Evolutionary conservation across 2,888 invertebrate genomes (phyloP).

Genomic region (Tethea ocularis): DNA sequence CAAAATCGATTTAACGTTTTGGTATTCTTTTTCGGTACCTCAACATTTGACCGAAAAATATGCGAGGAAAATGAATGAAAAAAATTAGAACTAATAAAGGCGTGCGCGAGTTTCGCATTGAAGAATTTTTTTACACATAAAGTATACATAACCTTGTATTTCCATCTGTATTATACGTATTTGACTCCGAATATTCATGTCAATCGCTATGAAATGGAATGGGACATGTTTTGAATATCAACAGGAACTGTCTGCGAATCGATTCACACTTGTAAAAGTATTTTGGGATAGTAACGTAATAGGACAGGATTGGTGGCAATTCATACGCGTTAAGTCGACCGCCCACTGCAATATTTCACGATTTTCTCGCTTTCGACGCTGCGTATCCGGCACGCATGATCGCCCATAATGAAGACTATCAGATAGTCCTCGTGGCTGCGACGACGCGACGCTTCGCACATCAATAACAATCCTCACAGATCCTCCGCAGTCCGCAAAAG

Average conservation of each 20-base stretch:
- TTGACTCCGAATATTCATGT: background rate
- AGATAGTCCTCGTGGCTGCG: slow-evolving; percentile 37
- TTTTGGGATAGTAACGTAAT: slow-evolving; percentile 50
- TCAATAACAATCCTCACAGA: slow-evolving; percentile 74
- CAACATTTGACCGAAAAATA: no score
- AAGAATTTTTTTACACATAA: no score
- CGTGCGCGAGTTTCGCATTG: no score
- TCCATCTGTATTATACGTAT: background rate
- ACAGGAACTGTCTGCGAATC: slow-evolving; percentile 27
- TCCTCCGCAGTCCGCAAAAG: slow-evolving; percentile 62
- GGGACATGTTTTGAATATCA: background rate
- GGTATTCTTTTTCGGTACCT: no score
- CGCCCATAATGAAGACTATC: slow-evolving; percentile 71
- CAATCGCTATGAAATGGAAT: background rate
- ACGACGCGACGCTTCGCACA: slow-evolving; percentile 46
- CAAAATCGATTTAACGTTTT: no score
- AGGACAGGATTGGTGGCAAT: slow-evolving; percentile 53
- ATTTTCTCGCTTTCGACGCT: slow-evolving; percentile 58
- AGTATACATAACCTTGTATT: no score
- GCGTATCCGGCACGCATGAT: slow-evolving; percentile 68
- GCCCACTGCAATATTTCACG: slow-evolving; percentile 57
- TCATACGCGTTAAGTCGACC: slow-evolving; percentile 58
- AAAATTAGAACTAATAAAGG: no score
- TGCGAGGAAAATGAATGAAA: no score
- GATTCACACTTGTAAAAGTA: slow-evolving; percentile 40